Conservation (phyloP, 2,888 invertebrate genomes). For the Rhagium mordax region DNA sequence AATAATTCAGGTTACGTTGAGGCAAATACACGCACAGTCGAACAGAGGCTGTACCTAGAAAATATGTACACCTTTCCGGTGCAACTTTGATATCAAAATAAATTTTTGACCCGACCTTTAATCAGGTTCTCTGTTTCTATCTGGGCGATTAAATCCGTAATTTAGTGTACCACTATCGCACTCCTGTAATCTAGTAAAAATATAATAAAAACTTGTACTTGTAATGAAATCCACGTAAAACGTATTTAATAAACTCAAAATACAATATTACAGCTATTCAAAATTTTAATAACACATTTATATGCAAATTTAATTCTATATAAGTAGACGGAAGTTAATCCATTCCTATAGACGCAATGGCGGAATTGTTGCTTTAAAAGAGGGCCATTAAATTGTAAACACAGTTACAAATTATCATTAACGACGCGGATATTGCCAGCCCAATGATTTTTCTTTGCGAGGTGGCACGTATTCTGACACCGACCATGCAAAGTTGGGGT, state of each 20-base stretch:
- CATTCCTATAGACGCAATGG: slow-evolving; percentile 8
- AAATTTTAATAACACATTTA: slow-evolving; percentile 5
- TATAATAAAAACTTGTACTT: background rate
- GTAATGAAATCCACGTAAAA: slow-evolving; percentile 18
- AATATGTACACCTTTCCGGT: too few relatives aligned
- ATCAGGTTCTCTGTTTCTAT: too few relatives aligned
- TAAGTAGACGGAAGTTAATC: slow-evolving; percentile 22
- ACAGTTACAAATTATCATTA: background rate
- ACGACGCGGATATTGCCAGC: background rate
- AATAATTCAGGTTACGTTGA: background rate
- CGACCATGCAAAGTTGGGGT: too few relatives aligned
- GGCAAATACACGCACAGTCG: background rate
- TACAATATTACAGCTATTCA: slow-evolving; percentile 11
- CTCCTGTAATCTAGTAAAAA: background rate
- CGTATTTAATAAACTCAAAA: slow-evolving; percentile 17
- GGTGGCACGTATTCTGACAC: background rate
- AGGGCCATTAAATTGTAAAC: background rate
- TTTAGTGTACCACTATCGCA: background rate
- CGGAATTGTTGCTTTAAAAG: background rate
- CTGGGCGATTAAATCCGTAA: background rate
- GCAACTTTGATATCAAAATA: too few relatives aligned
- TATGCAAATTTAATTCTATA: slow-evolving; percentile 16
- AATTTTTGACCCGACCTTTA: too few relatives aligned
- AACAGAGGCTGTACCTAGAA: background rate
- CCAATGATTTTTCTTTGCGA: background rate